phyloP scores from a whole-genome alignment of 1,140 invertebrate genomes.

The Conopomorpha cramerella region DNA sequence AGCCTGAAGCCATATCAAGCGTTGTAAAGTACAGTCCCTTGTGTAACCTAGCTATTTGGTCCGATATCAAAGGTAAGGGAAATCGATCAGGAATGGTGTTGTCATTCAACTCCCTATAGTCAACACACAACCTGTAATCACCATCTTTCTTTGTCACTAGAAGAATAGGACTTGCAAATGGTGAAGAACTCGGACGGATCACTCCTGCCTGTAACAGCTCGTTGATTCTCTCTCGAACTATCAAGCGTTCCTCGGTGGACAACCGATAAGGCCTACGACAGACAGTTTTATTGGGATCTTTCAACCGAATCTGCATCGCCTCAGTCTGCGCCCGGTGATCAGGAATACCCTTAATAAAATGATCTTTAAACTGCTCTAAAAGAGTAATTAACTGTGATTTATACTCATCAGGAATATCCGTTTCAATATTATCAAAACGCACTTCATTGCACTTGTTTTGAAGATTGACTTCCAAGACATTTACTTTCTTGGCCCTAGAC shows the following conservation, averaged over 20 bases:
- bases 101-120: slow-evolving; percentile 47
- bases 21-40: slow-evolving; percentile 5
- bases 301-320: neutral
- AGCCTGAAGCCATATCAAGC: neutral
- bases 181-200: slow-evolving; percentile 7
- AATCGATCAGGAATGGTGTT: slow-evolving; percentile 34
- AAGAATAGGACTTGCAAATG: slow-evolving; percentile 11
- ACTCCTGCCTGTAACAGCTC: slow-evolving; percentile 3
- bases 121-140: slow-evolving; percentile 13
- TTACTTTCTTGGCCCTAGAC: neutral
- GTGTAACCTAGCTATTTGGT: slow-evolving; percentile 24
- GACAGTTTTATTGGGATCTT: slow-evolving; percentile 4
- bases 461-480: neutral
- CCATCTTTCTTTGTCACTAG: slow-evolving; percentile 9
- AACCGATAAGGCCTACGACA: slow-evolving; percentile 8
- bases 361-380: neutral
- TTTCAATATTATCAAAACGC: neutral
- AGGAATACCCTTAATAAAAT: neutral
- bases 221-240: slow-evolving; percentile 6
- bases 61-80: slow-evolving; percentile 53
- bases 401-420: neutral
- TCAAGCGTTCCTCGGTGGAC: neutral
- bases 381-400: neutral
- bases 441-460: neutral
- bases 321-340: neutral